phyloP scores from a whole-genome alignment of 2,797 vertebrate genomes.

The Argyrosomus regius region DNA sequence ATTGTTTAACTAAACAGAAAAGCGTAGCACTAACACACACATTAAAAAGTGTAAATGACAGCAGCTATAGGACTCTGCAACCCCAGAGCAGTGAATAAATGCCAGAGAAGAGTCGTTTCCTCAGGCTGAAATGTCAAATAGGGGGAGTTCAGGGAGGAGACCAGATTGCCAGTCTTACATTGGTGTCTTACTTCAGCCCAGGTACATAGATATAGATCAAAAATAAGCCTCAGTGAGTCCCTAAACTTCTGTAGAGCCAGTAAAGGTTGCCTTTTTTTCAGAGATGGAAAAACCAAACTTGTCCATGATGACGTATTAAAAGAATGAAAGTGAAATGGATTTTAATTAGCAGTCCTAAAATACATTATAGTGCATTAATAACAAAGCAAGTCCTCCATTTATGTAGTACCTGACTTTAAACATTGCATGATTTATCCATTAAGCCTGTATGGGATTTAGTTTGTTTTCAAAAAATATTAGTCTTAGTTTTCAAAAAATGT shows the following conservation, averaged over 20 bases:
- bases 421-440: neutral
- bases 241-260: conserved; percentile 12
- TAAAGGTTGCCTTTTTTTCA: neutral
- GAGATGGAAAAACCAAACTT: conserved; percentile 7
- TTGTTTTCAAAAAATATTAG: neutral
- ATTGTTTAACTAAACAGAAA: conserved; percentile 71
- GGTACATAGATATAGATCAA: conserved; percentile 49
- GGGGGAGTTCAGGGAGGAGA: conserved; percentile 43
- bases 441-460: neutral
- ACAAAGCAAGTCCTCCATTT: conserved; percentile 1
- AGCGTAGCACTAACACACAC: conserved; percentile 55
- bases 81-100: conserved; percentile 81
- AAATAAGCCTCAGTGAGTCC: conserved; percentile 38
- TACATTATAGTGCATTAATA: neutral
- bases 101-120: conserved; percentile 79
- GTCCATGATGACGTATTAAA: neutral
- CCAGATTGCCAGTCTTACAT: conserved; percentile 50
- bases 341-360: conserved; percentile 13
- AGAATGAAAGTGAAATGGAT: conserved; percentile 19
- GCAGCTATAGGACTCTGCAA: conserved; percentile 73
- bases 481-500: neutral
- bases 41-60: conserved; percentile 81
- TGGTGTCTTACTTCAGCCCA: conserved; percentile 45
- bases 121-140: conserved; percentile 83
- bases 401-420: neutral